Evolutionary conservation across 2,888 invertebrate species (phyloP), one percentile per base, ranked within the genome.

Genomic region (Dolichopus griseipennis): DNA sequence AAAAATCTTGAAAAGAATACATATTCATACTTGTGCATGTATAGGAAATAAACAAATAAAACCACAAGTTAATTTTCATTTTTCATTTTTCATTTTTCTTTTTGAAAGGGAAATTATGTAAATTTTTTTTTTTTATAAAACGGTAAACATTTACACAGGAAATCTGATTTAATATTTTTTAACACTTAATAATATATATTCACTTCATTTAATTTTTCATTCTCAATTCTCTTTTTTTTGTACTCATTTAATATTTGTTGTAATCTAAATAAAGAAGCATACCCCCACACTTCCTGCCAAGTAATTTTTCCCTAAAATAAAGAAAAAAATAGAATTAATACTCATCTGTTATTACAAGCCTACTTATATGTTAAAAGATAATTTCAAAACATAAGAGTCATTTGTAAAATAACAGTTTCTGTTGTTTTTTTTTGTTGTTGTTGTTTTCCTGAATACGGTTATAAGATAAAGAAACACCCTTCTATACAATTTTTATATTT

Each of bases 301-400:
- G n/a, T n/a, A 12, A 12, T 15, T 12, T 41, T 41, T 15, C 15
- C 52, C 18, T 18, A 52, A 15, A 52, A 12, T 1, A 6, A 52
- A 18, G 18, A 52, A 9, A 18, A n/a, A 52, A 52, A 52, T 2
- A 52, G 15, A 18, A 52, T 52, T 52, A 52, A 52, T 52, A 52
- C 52, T 52, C 52, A 52, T 52, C 52, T 52, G 52, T 52, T 52
- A 52, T 52, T 52, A 52, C 52, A 52, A 18, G 52, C 52, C 52
- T 52, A 52, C 52, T 52, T 52, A 52, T 52, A 52, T 52, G 18
- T 7, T 52, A 52, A 52, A 52, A 52, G 52, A 52, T 52, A 52
- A 52, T 52, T 52, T 52, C n/a, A 52, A 5, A 12, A 52, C 52
- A 52, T 52, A 52, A 52, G 52, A 52, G 52, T 52, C 52, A 52